Percentiles rank a stretch among this genome's conserved stretches.
phyloP scores from a whole-genome alignment of 2,113 vertebrate genomes.

The Nyctereutes procyonoides region DNA sequence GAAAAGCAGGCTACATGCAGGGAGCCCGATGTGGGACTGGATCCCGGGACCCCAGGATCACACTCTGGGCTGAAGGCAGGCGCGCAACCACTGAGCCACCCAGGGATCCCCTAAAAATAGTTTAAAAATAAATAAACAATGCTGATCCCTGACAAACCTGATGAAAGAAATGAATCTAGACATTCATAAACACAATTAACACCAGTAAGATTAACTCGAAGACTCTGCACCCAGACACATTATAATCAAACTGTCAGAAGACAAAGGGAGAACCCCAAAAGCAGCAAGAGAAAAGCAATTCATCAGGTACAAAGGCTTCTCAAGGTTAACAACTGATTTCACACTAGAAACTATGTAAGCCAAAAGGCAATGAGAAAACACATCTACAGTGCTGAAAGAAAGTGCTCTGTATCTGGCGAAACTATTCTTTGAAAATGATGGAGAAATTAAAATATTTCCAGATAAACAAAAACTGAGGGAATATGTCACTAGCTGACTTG shows the following conservation, averaged over 20 bases:
- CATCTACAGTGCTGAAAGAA: background rate
- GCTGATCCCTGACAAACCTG: background rate
- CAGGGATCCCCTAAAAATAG: background rate
- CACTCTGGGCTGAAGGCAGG: too few relatives aligned
- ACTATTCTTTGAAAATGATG: background rate
- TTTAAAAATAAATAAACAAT: background rate
- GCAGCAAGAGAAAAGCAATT: background rate
- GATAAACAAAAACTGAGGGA: background rate
- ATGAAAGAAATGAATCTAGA: background rate
- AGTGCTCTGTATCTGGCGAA: background rate
- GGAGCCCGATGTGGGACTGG: too few relatives aligned
- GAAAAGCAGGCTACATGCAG: too few relatives aligned
- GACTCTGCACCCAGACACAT: background rate
- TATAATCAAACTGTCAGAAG: background rate
- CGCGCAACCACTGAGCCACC: too few relatives aligned
- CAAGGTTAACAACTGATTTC: background rate
- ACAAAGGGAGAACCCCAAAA: background rate
- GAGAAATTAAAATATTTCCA: background rate
- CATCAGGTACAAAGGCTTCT: background rate
- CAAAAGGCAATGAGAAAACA: background rate
- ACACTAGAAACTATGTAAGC: background rate
- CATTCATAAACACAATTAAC: background rate
- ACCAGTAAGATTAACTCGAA: background rate
- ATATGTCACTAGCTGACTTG: background rate
- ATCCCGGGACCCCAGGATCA: too few relatives aligned